phyloP scores from a whole-genome alignment of 1,140 invertebrate species.

The Hesperophylax magnus region DNA sequence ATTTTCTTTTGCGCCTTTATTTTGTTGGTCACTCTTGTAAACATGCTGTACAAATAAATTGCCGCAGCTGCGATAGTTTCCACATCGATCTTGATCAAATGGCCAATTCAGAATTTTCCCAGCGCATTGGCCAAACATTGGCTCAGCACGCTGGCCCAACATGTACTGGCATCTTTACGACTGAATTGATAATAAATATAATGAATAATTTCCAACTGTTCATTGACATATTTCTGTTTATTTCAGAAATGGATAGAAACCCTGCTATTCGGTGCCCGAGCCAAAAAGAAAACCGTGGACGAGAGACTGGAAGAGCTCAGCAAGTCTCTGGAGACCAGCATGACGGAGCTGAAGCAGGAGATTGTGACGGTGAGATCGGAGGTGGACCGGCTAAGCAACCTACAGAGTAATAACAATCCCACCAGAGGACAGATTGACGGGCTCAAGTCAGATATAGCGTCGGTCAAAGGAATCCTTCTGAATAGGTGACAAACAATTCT shows the following conservation, averaged over 20 bases:
- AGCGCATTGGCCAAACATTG: too few relatives aligned
- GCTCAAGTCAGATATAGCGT: slow-evolving; percentile 81
- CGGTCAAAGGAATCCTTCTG: slow-evolving; percentile 82
- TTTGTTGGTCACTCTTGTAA: too few relatives aligned
- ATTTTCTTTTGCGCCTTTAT: too few relatives aligned
- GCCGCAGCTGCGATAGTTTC: too few relatives aligned
- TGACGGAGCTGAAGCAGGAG: slow-evolving; percentile 74
- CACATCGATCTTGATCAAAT: too few relatives aligned
- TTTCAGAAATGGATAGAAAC: slow-evolving; percentile 78
- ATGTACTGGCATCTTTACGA: too few relatives aligned
- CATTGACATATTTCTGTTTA: too few relatives aligned
- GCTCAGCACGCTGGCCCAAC: too few relatives aligned
- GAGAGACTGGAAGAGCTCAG: slow-evolving; percentile 78
- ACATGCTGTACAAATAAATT: too few relatives aligned
- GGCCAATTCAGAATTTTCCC: too few relatives aligned
- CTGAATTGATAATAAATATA: too few relatives aligned
- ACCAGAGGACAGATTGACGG: slow-evolving; percentile 76
- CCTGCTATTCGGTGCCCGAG: slow-evolving; percentile 74
- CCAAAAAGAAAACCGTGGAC: slow-evolving; percentile 74
- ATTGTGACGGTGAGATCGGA: slow-evolving; percentile 73
- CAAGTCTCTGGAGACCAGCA: slow-evolving; percentile 75
- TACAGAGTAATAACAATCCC: slow-evolving; percentile 66
- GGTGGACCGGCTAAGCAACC: slow-evolving; percentile 71
- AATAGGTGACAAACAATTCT: slow-evolving; percentile 72
- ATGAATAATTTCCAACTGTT: too few relatives aligned